These are phyloP conservation scores for Lordiphosa mommai DNA, from an alignment of 1,140 invertebrate species.

Conservation along the genomic window DNA sequence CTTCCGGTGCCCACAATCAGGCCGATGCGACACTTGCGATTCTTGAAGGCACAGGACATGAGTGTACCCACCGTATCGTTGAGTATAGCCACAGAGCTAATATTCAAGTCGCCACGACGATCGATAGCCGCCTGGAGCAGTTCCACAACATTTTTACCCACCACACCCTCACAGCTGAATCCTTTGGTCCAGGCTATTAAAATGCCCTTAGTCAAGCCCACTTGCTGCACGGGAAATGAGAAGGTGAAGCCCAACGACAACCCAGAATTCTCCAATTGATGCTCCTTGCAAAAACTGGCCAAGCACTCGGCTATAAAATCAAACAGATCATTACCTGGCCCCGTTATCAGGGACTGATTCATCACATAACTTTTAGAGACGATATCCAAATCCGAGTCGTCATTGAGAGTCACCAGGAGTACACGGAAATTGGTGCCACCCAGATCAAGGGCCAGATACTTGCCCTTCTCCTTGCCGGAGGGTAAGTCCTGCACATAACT, in stretches of 20 bases:
- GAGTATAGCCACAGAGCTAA: conserved; percentile 94
- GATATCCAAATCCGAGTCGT: conserved; percentile 89
- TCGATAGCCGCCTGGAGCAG: conserved; percentile 88
- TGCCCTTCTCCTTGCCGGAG: conserved; percentile 96
- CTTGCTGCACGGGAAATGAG: conserved; percentile 96
- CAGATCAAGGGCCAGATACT: conserved; percentile 97
- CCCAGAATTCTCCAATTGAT: conserved; percentile 84
- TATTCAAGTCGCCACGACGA: conserved; percentile 80
- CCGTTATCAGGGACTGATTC: conserved; percentile 93
- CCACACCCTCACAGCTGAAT: conserved; percentile 49
- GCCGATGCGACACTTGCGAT: conserved; percentile 77
- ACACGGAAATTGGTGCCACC: conserved; percentile 99
- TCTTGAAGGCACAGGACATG: conserved; percentile 78
- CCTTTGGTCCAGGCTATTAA: conserved; percentile 93
- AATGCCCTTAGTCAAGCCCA: conserved; percentile 91
- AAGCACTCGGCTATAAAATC: conserved; percentile 99
- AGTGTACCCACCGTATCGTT: conserved; percentile 99
- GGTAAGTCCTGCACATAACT: conserved; percentile 98
- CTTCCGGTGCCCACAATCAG: conserved; percentile 91
- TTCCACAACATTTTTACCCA: conserved; percentile 91
- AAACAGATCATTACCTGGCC: conserved; percentile 92
- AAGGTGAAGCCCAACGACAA: conserved; percentile 95
- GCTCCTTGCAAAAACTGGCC: conserved; percentile 91
- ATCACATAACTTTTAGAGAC: conserved; percentile 97
- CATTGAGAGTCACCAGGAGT: conserved; percentile 91